phyloP scores from a whole-genome alignment of 2,113 vertebrate species.

The Cryptotis parvus region DNA sequence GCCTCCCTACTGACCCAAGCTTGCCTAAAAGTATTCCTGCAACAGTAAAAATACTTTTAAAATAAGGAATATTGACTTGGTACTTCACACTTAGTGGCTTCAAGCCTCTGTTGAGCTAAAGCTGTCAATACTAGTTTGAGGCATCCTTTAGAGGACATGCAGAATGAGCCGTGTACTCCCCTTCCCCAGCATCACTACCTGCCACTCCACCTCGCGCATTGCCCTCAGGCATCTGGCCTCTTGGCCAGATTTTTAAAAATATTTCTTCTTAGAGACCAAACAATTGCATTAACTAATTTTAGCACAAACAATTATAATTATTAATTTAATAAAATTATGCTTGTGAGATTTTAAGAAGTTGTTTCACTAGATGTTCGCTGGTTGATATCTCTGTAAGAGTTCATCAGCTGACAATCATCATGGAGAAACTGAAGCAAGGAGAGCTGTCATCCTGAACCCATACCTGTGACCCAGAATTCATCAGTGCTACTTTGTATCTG shows the following conservation, averaged over 20 bases:
- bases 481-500: background rate
- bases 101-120: background rate
- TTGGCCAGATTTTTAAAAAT: background rate
- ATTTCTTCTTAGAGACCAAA: conserved; percentile 25
- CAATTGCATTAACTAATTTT: background rate
- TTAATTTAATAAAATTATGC: background rate
- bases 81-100: background rate
- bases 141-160: background rate
- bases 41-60: background rate
- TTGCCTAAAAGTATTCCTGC: background rate
- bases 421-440: background rate
- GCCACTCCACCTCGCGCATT: no score
- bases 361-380: background rate
- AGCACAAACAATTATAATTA: no score
- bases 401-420: background rate
- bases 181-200: background rate
- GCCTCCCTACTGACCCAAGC: no score
- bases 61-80: background rate
- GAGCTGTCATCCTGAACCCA: background rate
- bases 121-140: background rate
- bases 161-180: background rate
- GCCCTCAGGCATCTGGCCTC: no score
- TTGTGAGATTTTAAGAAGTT: background rate
- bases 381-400: background rate
- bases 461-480: background rate